Conservation (phyloP, 2,888 invertebrate genomes). For the Hyposoter didymator region DNA sequence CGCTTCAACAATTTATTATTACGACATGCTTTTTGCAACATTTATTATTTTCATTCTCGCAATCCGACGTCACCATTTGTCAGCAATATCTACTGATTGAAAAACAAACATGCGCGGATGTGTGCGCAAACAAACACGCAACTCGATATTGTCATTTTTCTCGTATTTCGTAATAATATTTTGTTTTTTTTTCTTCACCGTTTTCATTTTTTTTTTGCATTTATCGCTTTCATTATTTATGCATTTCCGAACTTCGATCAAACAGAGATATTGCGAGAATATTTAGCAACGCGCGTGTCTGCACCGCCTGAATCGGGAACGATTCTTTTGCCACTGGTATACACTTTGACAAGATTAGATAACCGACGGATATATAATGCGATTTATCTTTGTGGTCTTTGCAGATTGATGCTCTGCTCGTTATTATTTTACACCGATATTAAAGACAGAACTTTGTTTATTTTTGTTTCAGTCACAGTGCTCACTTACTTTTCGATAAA, state of each 20-base stretch:
- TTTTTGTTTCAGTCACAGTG: conserved; percentile 41
- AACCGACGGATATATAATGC: neutral
- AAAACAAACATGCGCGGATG: neutral
- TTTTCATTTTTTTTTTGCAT: neutral
- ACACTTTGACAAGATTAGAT: conserved; percentile 22
- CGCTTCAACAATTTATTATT: neutral
- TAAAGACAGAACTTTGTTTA: conserved; percentile 14
- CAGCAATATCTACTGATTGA: conserved; percentile 1
- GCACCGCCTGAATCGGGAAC: neutral
- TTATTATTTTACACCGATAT: conserved; percentile 9
- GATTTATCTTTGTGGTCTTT: neutral
- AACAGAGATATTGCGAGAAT: conserved; percentile 23
- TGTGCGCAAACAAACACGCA: neutral
- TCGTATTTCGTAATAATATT: conserved; percentile 28
- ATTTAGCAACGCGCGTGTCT: conserved; percentile 17
- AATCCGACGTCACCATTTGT: conserved; percentile 7
- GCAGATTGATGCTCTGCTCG: neutral
- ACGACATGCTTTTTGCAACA: neutral
- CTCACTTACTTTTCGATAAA: neutral
- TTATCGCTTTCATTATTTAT: conserved; percentile 12
- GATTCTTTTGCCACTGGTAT: conserved; percentile 5
- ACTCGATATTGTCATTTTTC: conserved; percentile 7
- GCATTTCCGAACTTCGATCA: conserved; percentile 55
- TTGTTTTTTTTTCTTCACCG: no score
- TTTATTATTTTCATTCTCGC: neutral